Evolutionary conservation across 2,797 vertebrate genomes (phyloP), one percentile per base, ranked within the genome.

Genomic region (Mus spretus): DNA sequence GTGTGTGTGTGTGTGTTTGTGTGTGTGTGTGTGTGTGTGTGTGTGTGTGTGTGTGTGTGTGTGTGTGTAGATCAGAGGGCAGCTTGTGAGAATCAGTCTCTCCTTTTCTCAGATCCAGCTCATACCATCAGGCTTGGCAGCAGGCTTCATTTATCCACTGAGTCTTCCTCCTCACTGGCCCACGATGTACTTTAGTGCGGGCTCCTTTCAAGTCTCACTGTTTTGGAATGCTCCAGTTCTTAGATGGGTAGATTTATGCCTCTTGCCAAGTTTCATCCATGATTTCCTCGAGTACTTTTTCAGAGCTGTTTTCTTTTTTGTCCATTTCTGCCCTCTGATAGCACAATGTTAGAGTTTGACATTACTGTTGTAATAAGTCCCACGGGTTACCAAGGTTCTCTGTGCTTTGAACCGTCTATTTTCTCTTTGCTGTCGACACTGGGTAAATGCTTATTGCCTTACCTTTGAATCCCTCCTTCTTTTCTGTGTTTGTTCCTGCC

Each of bases 241-340:
- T 92, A 26, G 53, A 89, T 65, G 63, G 44, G 8, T 72, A 84
- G 13, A 9, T 80, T 84, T 89, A 47, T 40, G 31, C 34, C 37
- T 92, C 28, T 84, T 19, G 86, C 70, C 77, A 91, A 72, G 26
- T 89, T 91, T 44, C 3, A 77, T 28, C 20, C 22, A 31, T 59
- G 55, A 57, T 91, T 96, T 88, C 40, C 86, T 79, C 53, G 79
- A 94, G 17, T 91, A 84, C 9, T 63, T 50, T 78, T 70, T 77
- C 86, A 80, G 34, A 3, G 11, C 4, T 83, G 13, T 14, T 19
- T 96, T 95, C n/a, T 87, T 72, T 61, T 40, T 57, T 20, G 24
- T 65, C 26, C 82, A 40, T 57, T 90, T 93, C 47, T 75, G 50
- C 40, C 91, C 6, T 55, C 10, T 13, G 85, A 26, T 63, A 61